Base-by-base conservation (phyloP, 2,113 vertebrate genomes). In the Lipophrys pholis region DNA sequence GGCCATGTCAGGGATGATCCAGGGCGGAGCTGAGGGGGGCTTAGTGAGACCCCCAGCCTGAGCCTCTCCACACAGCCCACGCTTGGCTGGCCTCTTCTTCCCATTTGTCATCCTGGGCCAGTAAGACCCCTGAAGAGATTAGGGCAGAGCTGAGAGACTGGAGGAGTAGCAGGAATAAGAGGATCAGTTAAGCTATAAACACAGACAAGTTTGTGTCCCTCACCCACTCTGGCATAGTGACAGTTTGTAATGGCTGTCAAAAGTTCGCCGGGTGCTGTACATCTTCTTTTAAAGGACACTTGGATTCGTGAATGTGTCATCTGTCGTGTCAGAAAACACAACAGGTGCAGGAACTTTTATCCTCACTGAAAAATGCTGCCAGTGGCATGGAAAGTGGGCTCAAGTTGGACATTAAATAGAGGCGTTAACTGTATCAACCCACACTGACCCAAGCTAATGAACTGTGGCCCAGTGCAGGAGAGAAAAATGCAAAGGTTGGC, bases 401-500 rank as follows among this genome's bases (percentile, higher is more conserved):
- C 42, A 11, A 61, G 42, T 63, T 54, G 38, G 60, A 58, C 76
- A 60, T 86, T 71, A 82, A 85, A 80, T 55, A 62, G 45, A 69
- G 36, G 69, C 81, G 77, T 75, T 81, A 88, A 84, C 74, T 55
- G 78, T 45, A 69, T 79, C 51, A 76, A 90, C 85, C 89, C 69
- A 5, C 58, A 51, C 8, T 79, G 89, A 90, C 90, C 88, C 53
- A 6, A 61, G 46, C 67, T 83, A 89, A 89, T 83, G 86, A 90
- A 74, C 80, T 78, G 8, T 36, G 48, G 72, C 73, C 78, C 59
- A 4, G 45, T 42, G 67, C 78, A 58, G 81, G 30, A 42, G 61
- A 72, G 75, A 89, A 30, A 93, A 96, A 95, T 94, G 95, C 95
- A 95, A 94, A 84, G 81, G 85, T 94, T 95, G 93, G 90, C 92